phyloP scores from a whole-genome alignment of 2,888 invertebrate genomes.

The Napeogenes sylphis region DNA sequence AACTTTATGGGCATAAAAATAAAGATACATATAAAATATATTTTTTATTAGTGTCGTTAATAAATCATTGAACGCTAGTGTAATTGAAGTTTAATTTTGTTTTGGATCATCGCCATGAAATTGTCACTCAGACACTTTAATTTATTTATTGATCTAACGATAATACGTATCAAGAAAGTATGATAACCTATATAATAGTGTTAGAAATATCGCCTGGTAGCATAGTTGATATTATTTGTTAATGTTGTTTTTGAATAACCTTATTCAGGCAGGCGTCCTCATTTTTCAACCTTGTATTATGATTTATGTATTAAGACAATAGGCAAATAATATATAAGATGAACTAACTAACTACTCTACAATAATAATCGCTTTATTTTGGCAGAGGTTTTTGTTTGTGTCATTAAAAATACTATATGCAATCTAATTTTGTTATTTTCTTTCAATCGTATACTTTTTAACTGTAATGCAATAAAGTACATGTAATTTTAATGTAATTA shows the following conservation, averaged over 20 bases:
- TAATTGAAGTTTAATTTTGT: conserved; percentile 19
- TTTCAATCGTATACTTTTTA: too few species aligned
- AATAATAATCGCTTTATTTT: too few species aligned
- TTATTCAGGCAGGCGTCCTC: neutral
- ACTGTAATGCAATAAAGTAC: neutral
- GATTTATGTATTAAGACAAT: neutral
- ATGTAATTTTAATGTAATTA: neutral
- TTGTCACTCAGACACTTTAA: conserved; percentile 18
- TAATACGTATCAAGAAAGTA: conserved; percentile 7
- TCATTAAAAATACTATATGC: too few species aligned
- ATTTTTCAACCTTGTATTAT: neutral
- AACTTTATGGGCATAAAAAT: conserved; percentile 18
- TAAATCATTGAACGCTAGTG: neutral
- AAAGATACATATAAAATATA: conserved; percentile 18
- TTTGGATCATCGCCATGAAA: conserved; percentile 30
- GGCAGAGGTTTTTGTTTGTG: too few species aligned
- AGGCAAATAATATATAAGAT: neutral
- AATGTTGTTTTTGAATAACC: too few species aligned
- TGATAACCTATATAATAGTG: neutral
- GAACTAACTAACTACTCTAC: too few species aligned
- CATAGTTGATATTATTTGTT: too few species aligned
- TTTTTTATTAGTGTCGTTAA: neutral
- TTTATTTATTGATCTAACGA: conserved; percentile 21
- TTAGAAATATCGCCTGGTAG: too few species aligned
- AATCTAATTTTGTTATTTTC: too few species aligned